These are phyloP conservation scores for Virgularia gustaviana DNA, from an alignment of 92 coral and sea anemone genomes.

Conservation along the genomic window DNA sequence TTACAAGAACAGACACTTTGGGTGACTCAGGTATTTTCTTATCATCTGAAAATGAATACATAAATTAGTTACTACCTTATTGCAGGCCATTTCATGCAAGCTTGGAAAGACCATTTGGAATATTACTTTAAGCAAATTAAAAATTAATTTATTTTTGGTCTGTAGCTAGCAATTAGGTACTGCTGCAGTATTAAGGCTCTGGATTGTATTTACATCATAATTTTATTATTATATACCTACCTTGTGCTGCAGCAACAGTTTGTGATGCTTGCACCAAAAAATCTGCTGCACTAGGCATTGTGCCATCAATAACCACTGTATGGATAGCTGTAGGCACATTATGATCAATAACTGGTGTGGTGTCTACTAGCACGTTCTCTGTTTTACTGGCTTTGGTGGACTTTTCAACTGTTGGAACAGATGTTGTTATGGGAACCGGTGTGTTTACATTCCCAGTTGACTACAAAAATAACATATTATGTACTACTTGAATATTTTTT, in stretches of 20 bases:
- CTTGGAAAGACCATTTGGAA: neutral
- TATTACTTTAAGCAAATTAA: no score
- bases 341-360: neutral
- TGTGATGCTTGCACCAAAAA: constrained; percentile 26
- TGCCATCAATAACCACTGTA: constrained; percentile 35
- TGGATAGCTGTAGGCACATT: constrained; percentile 13
- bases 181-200: no score
- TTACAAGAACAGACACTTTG: constrained; percentile 81
- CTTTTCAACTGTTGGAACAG: neutral
- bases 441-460: neutral
- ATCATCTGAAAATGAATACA: neutral
- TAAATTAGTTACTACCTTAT: neutral
- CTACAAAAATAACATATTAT: neutral
- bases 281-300: constrained; percentile 27
- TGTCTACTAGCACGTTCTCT: no score
- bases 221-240: neutral
- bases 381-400: neutral
- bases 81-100: neutral
- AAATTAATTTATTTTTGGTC: no score
- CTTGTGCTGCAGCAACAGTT: constrained; percentile 12
- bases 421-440: constrained; percentile 8
- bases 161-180: no score
- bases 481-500: neutral
- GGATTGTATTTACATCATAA: neutral
- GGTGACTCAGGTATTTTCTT: constrained; percentile 51